These are phyloP conservation scores for Tachina grossa DNA, from an alignment of 2,888 invertebrate genomes.

Conservation along the genomic window DNA sequence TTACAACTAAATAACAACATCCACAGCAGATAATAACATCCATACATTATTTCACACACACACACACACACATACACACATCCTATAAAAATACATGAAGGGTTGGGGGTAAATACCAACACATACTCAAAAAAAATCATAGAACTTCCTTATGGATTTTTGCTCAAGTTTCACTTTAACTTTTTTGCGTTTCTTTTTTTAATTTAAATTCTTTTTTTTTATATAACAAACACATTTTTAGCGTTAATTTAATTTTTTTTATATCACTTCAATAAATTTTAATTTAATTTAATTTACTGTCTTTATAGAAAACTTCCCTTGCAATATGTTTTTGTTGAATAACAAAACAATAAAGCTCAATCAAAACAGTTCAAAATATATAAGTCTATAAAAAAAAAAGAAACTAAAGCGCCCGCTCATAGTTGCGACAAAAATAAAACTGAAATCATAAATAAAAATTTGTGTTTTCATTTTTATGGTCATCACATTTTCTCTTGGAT, in stretches of 20 bases:
- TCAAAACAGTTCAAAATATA: conserved; percentile 60
- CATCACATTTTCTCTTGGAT: conserved; percentile 23
- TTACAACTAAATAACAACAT: conserved; percentile 28
- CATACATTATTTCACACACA: not conserved
- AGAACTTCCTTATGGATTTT: conserved; percentile 30
- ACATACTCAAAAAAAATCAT: not conserved
- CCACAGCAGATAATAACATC: not conserved
- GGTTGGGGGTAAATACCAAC: conserved; percentile 12
- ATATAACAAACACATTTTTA: conserved; percentile 2
- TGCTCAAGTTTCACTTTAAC: conserved; percentile 10
- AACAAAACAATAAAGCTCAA: conserved; percentile 52
- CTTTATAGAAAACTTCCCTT: not conserved
- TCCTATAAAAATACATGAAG: not conserved
- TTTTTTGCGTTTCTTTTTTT: not conserved
- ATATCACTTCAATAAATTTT: not conserved
- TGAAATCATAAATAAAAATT: conserved; percentile 71
- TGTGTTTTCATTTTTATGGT: conserved; percentile 48
- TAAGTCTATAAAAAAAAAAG: conserved; percentile 42
- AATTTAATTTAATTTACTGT: conserved; percentile 2
- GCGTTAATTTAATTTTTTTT: conserved; percentile 1
- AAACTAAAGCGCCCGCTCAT: conserved; percentile 73
- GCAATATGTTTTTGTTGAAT: conserved; percentile 13
- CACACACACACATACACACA: conserved; percentile 11
- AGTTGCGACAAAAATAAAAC: conserved; percentile 75
- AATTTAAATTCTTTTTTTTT: conserved; percentile 6